Evolutionary conservation across 2,113 vertebrate genomes (phyloP).

Genomic region (Mola mola): DNA sequence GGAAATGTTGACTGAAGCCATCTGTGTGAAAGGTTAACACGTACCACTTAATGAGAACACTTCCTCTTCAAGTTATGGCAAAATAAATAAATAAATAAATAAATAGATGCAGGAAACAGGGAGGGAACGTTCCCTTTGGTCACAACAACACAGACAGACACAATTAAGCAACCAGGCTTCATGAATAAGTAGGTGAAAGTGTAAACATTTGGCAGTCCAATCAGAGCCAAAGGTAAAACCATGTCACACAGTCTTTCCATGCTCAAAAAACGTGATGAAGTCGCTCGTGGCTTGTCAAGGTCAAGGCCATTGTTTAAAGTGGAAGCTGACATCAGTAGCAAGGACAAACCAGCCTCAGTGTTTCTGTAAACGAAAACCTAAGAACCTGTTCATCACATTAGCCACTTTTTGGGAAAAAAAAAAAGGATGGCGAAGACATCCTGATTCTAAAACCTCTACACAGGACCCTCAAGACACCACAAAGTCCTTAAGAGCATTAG

Average conservation of each 20-base stretch:
- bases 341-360: background rate
- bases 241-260: slow-evolving; percentile 51
- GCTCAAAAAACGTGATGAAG: slow-evolving; percentile 49
- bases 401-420: too few relatives aligned
- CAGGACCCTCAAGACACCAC: background rate
- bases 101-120: slow-evolving; percentile 34
- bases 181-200: slow-evolving; percentile 67
- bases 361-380: background rate
- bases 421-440: background rate
- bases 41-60: slow-evolving; percentile 15
- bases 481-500: background rate
- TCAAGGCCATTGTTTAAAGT: slow-evolving; percentile 51
- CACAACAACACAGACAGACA: slow-evolving; percentile 21
- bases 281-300: slow-evolving; percentile 10
- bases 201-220: slow-evolving; percentile 58
- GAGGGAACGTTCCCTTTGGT: slow-evolving; percentile 10
- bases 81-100: too few relatives aligned
- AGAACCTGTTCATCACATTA: background rate
- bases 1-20: background rate
- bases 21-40: slow-evolving; percentile 19
- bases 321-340: slow-evolving; percentile 5
- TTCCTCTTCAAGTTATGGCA: slow-evolving; percentile 34
- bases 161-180: slow-evolving; percentile 4
- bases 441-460: background rate
- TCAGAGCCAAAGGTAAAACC: slow-evolving; percentile 45